Evolutionary conservation across 2,797 vertebrate genomes (phyloP).

Genomic region (Discoglossus pictus): DNA sequence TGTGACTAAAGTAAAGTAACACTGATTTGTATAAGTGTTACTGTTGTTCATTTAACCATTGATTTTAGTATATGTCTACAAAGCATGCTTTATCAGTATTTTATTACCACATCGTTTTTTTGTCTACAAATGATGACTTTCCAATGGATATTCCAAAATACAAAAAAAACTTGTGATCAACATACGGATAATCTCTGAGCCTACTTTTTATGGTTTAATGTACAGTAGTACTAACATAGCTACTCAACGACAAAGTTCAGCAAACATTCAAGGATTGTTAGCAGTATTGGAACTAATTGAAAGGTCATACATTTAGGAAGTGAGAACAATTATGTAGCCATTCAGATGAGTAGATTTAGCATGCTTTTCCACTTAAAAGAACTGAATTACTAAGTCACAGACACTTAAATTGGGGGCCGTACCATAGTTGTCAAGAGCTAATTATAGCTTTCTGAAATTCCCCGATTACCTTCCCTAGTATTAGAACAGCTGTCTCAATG

Average conservation of each 20-base stretch:
- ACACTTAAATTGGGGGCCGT: constrained; percentile 58
- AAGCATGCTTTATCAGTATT: too few relatives aligned
- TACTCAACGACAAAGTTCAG: too few relatives aligned
- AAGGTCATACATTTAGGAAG: constrained; percentile 26
- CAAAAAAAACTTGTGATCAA: too few relatives aligned
- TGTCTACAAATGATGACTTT: too few relatives aligned
- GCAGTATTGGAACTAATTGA: constrained; percentile 36
- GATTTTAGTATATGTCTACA: too few relatives aligned
- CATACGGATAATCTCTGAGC: too few relatives aligned
- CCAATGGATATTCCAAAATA: too few relatives aligned
- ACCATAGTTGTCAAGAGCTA: constrained; percentile 59
- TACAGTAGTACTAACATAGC: not conserved
- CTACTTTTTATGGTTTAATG: too few relatives aligned
- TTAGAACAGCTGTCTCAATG: constrained; percentile 53
- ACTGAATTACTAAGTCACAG: constrained; percentile 54
- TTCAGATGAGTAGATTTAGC: constrained; percentile 50
- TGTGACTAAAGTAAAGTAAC: too few relatives aligned
- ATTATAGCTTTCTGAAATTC: constrained; percentile 63
- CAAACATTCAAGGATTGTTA: constrained; percentile 6
- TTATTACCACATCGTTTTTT: too few relatives aligned
- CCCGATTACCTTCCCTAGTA: constrained; percentile 56
- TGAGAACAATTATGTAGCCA: constrained; percentile 44
- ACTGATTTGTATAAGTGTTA: too few relatives aligned
- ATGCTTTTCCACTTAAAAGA: constrained; percentile 53
- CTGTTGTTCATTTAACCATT: too few relatives aligned